These are phyloP conservation scores for Epinotia demarniana DNA, from an alignment of 2,888 invertebrate species.

Conservation along the genomic window DNA sequence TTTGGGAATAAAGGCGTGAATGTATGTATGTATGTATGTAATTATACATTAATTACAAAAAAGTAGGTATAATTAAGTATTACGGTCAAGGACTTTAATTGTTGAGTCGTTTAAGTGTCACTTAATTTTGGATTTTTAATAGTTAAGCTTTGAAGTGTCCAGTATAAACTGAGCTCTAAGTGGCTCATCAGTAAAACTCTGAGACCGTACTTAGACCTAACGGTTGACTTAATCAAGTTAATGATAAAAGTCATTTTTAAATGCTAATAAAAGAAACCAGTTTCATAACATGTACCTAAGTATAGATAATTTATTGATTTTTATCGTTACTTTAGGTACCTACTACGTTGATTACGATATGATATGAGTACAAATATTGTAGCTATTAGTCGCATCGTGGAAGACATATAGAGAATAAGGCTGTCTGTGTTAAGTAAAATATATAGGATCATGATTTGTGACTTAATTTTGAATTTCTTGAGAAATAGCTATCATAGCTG, in stretches of 20 bases:
- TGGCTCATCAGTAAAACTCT: no score
- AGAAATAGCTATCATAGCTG: not conserved
- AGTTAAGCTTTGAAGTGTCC: no score
- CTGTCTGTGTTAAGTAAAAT: not conserved
- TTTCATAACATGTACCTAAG: constrained; percentile 5
- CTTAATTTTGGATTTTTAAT: no score
- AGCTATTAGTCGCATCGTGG: no score
- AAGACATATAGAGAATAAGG: not conserved
- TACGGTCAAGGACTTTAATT: no score
- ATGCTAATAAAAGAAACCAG: constrained; percentile 24
- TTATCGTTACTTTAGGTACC: not conserved
- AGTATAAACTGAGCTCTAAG: no score
- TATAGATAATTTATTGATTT: not conserved
- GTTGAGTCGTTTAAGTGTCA: no score
- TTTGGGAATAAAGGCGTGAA: no score
- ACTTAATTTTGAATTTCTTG: constrained; percentile 4
- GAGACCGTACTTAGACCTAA: constrained; percentile 13
- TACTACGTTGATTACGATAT: not conserved
- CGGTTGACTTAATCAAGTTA: constrained; percentile 37
- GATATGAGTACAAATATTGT: no score
- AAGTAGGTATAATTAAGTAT: constrained; percentile 19
- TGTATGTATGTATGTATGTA: no score
- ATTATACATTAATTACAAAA: constrained; percentile 30
- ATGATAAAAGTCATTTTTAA: constrained; percentile 25
- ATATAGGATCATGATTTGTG: constrained; percentile 11